Evolutionary conservation across 2,797 vertebrate genomes (phyloP), one percentile per base, ranked within the genome.

Genomic region (Neopelma chrysocephalum): DNA sequence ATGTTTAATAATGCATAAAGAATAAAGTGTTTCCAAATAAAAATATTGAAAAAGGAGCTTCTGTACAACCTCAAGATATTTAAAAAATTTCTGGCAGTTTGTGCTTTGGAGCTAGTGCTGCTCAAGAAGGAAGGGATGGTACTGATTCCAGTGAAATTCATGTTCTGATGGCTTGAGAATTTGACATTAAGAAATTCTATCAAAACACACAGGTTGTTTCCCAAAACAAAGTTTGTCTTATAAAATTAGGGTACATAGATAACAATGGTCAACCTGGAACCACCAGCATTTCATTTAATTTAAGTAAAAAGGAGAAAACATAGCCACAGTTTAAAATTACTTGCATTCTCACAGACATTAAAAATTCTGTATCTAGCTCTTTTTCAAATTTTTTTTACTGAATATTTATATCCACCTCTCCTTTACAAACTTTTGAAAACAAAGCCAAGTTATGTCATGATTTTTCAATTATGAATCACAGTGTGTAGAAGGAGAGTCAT

Each of bases 221-320:
- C 20, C 16, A 48, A 84, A 84, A 31, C 7, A 60, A 69, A 23
- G 5, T n/a, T 75, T 5, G 3, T 34, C 14, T 53, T 64, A 23
- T 25, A 61, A 88, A 70, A 80, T 50, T 15, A 61, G 12, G 4
- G 29, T 56, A 17, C 8, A 32, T 58, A 75, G 61, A 50, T 68
- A 60, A 16, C 14, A 86, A 1, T 1, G 3, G 36, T 58, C 29
- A 51, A 34, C 4, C 12, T 48, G 26, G 4, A 7, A 47, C 4
- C 0, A 4, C 4, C 15, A 89, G 2, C 0, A 6, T 45, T 57
- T 75, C 0, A 31, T 15, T 31, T 51, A 47, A 73, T 73, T 90
- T 51, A 54, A 82, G 34, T 4, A 19, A 6, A 34, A 69, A 76
- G 7, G 10, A 31, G 20, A 68, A 86, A 50, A 3, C 5, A 15